Base-by-base conservation (phyloP, 2,113 vertebrate species). In the Ancistrus triradiatus region DNA sequence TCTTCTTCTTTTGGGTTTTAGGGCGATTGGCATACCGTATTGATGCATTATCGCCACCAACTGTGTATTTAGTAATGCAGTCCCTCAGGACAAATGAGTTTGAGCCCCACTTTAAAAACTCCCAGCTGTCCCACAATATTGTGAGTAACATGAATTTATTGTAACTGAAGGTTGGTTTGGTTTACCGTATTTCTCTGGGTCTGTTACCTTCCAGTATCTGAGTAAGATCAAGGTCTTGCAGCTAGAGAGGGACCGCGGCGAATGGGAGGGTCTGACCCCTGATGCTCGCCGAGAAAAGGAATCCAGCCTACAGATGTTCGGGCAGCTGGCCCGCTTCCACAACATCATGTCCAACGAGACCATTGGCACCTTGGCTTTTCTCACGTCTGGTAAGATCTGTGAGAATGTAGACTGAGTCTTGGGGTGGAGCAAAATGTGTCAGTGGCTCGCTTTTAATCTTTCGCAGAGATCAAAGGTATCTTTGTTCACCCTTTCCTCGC, bases 261-360 rank as follows among this genome's bases (percentile, higher is more conserved):
- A 98, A 52, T 98, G 95, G 95, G 94, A 97, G 27, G 77, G 66
- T 44, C 84, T 98, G 70, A 81, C 89, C 1, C 88, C 89, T 0
- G 96, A 98, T 69, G 90, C 89, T 46, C 89, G 92, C 14, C 87
- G 91, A 0, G 96, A 99, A 76, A 98, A 95, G 73, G 95, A 98
- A 69, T 91, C 94, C 0, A 95, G 91, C 76, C 87, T 99, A 55
- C 94, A 98, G 80, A 95, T 95, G 95, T 93, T 98, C 28, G 95
- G 94, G 49, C 95, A 99, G 85, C 85, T 98, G 77, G 95, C 92
- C 0, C 93, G 96, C 62, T 99, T 99, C 84, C 96, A 99, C 83
- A 99, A 99, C 76, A 98, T 99, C 77, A 99, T 99, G 96, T 98
- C 96, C 43, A 98, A 97, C 1, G 96, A 98, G 80, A 99, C 96